These are phyloP conservation scores for Pao palembangensis DNA, from an alignment of 2,113 vertebrate species.

Conservation along the genomic window DNA sequence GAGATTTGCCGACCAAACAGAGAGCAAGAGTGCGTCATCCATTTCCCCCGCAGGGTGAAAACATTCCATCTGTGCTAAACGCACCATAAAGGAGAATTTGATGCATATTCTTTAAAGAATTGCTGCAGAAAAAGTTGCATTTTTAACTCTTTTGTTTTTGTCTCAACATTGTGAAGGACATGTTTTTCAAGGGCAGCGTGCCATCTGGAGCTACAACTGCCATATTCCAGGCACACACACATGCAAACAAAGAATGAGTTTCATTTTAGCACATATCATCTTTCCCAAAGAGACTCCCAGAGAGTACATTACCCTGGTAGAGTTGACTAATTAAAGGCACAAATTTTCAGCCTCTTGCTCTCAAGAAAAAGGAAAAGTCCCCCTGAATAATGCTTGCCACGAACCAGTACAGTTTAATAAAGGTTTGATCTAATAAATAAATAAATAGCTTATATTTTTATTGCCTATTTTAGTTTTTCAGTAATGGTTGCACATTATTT, in stretches of 20 bases:
- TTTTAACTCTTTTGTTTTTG: constrained; percentile 5
- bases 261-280: neutral
- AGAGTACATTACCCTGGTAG: neutral
- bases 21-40: constrained; percentile 1
- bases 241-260: constrained; percentile 5
- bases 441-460: too few relatives aligned
- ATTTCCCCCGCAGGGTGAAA: constrained; percentile 22
- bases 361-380: neutral
- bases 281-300: constrained; percentile 9
- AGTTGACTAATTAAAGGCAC: neutral
- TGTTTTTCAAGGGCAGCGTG: constrained; percentile 16
- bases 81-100: constrained; percentile 5
- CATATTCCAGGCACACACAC: neutral
- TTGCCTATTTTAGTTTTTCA: too few relatives aligned
- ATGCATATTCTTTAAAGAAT: neutral
- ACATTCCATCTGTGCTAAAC: constrained; percentile 26
- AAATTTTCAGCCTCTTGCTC: neutral
- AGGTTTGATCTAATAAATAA: too few relatives aligned
- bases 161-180: neutral
- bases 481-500: too few relatives aligned
- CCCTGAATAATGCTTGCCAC: too few relatives aligned
- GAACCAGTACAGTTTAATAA: too few relatives aligned
- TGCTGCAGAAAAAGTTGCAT: constrained; percentile 2
- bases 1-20: neutral
- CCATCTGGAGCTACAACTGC: constrained; percentile 11